phyloP scores from a whole-genome alignment of 2,113 vertebrate genomes.

The Scalopus aquaticus region DNA sequence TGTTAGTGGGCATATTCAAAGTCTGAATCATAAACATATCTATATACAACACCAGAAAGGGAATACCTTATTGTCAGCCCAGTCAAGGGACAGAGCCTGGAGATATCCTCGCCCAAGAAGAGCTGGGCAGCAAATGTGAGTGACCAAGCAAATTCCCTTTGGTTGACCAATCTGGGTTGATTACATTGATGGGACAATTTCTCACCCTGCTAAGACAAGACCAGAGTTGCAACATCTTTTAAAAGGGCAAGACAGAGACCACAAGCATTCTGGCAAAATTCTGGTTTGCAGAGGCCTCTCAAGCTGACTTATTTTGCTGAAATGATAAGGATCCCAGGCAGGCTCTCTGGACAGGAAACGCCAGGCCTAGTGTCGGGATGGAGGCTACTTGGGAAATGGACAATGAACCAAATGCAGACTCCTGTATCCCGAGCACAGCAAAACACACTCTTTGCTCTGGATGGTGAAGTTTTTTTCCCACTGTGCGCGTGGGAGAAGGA shows the following conservation, averaged over 20 bases:
- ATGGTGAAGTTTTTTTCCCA: constrained; percentile 68
- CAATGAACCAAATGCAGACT: constrained; percentile 29
- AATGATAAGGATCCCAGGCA: constrained; percentile 66
- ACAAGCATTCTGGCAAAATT: constrained; percentile 63
- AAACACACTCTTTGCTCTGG: constrained; percentile 49
- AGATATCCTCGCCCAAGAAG: constrained; percentile 24
- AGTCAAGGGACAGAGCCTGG: constrained; percentile 21
- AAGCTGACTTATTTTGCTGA: constrained; percentile 36
- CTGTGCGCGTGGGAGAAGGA: constrained; percentile 61
- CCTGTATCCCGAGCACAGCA: constrained; percentile 51
- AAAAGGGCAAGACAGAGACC: constrained; percentile 53
- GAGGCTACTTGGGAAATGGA: background rate
- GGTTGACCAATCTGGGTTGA: constrained; percentile 59
- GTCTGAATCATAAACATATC: background rate
- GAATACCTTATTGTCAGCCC: background rate
- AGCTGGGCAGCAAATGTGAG: constrained; percentile 28
- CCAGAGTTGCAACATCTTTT: constrained; percentile 63
- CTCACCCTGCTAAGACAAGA: constrained; percentile 39
- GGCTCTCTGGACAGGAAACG: constrained; percentile 46
- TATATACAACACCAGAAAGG: background rate
- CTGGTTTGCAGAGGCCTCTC: constrained; percentile 26
- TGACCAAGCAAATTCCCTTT: constrained; percentile 59
- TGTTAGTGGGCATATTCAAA: background rate
- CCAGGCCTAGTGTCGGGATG: background rate
- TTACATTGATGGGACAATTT: constrained; percentile 50